Evolutionary conservation across 2,888 invertebrate genomes (phyloP), one percentile per base, ranked within the genome.

Genomic region (Mythimna lalbum): DNA sequence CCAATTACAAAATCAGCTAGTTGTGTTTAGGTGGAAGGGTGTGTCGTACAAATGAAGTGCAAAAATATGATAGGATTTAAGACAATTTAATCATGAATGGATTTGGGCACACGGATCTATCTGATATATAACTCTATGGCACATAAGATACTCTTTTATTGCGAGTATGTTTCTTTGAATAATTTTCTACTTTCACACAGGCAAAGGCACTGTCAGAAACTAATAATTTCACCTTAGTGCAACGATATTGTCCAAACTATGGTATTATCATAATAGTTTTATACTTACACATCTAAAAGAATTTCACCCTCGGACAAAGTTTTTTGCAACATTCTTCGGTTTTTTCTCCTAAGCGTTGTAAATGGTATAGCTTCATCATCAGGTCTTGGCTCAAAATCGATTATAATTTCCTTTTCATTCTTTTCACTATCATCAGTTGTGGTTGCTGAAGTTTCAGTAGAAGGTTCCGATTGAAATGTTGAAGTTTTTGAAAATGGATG

Each of bases 291-390:
- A 70, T 97, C 97, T 77, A 97, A 88, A 57, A 98, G 92, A 85
- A 98, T 98, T 93, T 98, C 98, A 1, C 98, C 98, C 91, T 98
- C 98, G 0, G 98, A 98, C 76, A 98, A 95, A 0, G 98, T 98
- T 94, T 98, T 98, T 73, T 97, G 97, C 73, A 98, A 93, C 90
- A 92, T 92, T 86, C 94, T 95, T 85, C 95, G 96, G 80, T 94
- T 96, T 88, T 96, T 96, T 69, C 96, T 95, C 47, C 90, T 88
- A 55, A 95, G 84, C 5, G 96, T 96, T 74, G 97, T 97, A 65
- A 97, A 97, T 64, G 97, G 97, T 65, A 97, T 97, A 23, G 97
- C 97, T 82, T 97, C 97, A 56, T 96, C 96, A 64, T 97, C 97
- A 19, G 97, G 94, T 77, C 97, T 96, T 9, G 98, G 98, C 92